phyloP scores from a whole-genome alignment of 2,113 vertebrate species.

The Passer domesticus region DNA sequence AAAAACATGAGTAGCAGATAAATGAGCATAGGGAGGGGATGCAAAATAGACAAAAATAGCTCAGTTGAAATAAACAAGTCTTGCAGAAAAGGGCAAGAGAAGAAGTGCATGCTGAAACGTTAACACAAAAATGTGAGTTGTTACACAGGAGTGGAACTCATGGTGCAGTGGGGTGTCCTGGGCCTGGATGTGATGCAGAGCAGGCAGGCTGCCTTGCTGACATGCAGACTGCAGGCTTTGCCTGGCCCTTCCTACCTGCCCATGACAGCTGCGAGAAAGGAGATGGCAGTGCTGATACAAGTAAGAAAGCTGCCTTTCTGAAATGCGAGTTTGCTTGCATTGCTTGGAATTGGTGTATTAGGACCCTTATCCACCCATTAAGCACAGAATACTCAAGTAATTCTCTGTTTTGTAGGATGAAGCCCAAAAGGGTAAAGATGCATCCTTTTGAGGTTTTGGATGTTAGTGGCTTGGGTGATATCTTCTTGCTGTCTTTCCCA shows the following conservation, averaged over 20 bases:
- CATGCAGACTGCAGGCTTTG: neutral
- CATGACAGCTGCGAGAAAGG: neutral
- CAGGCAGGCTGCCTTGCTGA: neutral
- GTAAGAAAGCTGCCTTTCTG: neutral
- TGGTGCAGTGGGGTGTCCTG: rapidly evolving
- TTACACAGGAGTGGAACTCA: neutral
- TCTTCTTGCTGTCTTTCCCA: neutral
- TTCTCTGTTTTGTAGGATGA: neutral
- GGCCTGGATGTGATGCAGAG: neutral
- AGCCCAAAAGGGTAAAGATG: neutral
- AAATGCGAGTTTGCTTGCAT: neutral
- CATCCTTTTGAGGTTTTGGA: neutral
- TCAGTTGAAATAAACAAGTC: neutral
- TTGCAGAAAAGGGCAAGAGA: neutral
- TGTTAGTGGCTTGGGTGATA: neutral
- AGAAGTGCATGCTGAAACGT: neutral
- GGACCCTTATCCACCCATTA: neutral
- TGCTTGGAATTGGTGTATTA: neutral
- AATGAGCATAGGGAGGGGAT: neutral
- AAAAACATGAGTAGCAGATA: neutral
- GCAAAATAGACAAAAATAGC: neutral
- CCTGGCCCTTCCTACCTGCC: neutral
- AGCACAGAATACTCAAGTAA: neutral
- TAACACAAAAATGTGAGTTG: neutral
- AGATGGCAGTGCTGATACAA: neutral